Evolutionary conservation across 2,888 invertebrate species (phyloP).

Genomic region (Priocnemis perturbator): DNA sequence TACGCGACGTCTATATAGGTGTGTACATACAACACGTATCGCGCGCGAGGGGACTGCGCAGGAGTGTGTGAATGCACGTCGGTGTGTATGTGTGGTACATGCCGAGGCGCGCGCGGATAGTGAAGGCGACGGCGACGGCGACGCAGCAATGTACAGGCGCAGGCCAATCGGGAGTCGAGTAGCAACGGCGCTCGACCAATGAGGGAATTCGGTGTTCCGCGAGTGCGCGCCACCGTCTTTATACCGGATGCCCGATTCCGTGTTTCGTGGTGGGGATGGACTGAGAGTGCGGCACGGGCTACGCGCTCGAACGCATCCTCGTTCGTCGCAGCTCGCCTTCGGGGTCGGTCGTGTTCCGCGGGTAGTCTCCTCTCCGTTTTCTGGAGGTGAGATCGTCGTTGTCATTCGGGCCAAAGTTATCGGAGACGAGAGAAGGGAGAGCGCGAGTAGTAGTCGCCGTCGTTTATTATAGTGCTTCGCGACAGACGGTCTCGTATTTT

Average conservation of each 20-base stretch:
- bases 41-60: neutral
- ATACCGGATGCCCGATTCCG: constrained; percentile 53
- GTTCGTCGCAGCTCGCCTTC: constrained; percentile 71
- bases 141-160: neutral
- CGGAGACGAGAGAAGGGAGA: neutral
- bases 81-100: neutral
- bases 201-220: constrained; percentile 39
- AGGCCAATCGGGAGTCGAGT: constrained; percentile 47
- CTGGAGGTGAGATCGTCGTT: constrained; percentile 5
- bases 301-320: constrained; percentile 68
- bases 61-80: constrained; percentile 17
- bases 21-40: constrained; percentile 4
- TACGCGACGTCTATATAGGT: constrained; percentile 1
- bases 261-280: constrained; percentile 59
- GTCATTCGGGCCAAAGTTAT: neutral
- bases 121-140: neutral
- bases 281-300: constrained; percentile 68
- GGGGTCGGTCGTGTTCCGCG: constrained; percentile 67
- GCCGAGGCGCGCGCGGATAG: constrained; percentile 20
- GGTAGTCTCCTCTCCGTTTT: constrained; percentile 34
- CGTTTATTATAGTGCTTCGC: constrained; percentile 1
- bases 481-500: neutral
- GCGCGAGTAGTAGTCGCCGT: neutral
- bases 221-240: constrained; percentile 59
- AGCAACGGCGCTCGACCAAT: constrained; percentile 45